phyloP scores from a whole-genome alignment of 1,140 invertebrate genomes.

The Diabrotica undecimpunctata region DNA sequence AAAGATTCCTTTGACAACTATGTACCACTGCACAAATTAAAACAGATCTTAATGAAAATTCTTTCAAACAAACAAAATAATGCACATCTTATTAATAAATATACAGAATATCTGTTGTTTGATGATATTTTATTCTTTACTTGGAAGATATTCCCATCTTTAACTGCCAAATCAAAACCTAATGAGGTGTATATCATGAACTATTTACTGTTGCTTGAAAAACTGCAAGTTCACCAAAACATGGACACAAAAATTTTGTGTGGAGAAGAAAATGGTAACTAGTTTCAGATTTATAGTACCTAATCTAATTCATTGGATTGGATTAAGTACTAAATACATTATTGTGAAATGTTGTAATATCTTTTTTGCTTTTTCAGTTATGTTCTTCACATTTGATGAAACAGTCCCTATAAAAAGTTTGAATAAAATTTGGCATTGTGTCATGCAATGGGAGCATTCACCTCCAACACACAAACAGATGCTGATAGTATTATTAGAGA shows the following conservation, averaged over 20 bases:
- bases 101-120: constrained; percentile 61
- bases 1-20: constrained; percentile 50
- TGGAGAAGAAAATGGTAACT: constrained; percentile 45
- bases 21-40: constrained; percentile 59
- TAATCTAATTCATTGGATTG: too few relatives aligned
- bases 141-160: constrained; percentile 55
- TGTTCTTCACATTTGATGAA: constrained; percentile 41
- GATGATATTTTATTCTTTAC: constrained; percentile 61
- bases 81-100: constrained; percentile 53
- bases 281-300: not conserved
- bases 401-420: constrained; percentile 44
- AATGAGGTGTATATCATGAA: constrained; percentile 65
- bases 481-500: constrained; percentile 76
- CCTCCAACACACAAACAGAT: constrained; percentile 70
- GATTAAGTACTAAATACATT: too few relatives aligned
- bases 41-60: constrained; percentile 57
- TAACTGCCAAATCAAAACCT: constrained; percentile 56
- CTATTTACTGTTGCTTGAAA: constrained; percentile 64
- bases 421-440: constrained; percentile 67
- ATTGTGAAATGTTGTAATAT: too few relatives aligned
- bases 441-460: constrained; percentile 66
- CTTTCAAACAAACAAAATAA: constrained; percentile 54
- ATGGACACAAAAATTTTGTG: constrained; percentile 46
- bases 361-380: constrained; percentile 12
- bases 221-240: constrained; percentile 47